A percentile compares a stretch with the other conserved stretches of the same genome.
Conservation (phyloP, 2,797 vertebrate genomes). For the Platalea minor region DNA sequence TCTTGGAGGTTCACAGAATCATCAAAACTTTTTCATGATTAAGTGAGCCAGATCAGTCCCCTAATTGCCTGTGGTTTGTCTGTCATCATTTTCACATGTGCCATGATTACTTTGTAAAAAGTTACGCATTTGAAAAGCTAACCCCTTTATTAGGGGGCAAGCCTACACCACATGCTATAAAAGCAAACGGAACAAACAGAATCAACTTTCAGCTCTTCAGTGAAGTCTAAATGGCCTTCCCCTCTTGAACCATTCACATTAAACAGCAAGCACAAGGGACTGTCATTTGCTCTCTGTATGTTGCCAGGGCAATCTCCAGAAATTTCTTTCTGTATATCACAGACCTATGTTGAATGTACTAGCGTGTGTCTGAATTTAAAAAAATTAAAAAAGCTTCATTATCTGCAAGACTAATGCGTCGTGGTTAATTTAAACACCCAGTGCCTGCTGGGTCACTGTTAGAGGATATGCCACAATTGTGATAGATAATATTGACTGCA, state of each 20-base stretch:
- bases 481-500: neutral
- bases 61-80: conserved; percentile 8
- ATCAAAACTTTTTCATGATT: neutral
- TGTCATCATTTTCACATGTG: conserved; percentile 1
- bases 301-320: neutral
- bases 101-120: neutral
- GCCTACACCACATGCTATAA: neutral
- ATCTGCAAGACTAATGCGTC: neutral
- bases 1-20: conserved; percentile 23
- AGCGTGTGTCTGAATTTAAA: neutral
- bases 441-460: neutral
- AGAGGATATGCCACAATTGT: neutral
- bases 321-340: neutral
- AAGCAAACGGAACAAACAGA: neutral
- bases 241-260: neutral
- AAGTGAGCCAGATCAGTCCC: neutral
- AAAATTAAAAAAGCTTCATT: neutral
- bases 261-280: neutral
- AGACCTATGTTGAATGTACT: neutral
- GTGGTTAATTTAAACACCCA: neutral
- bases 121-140: neutral
- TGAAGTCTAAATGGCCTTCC: neutral
- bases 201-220: neutral
- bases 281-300: neutral
- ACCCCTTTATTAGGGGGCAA: conserved; percentile 16